Evolutionary conservation across 2,797 vertebrate genomes (phyloP).

Genomic region (Macrochelys suwanniensis): DNA sequence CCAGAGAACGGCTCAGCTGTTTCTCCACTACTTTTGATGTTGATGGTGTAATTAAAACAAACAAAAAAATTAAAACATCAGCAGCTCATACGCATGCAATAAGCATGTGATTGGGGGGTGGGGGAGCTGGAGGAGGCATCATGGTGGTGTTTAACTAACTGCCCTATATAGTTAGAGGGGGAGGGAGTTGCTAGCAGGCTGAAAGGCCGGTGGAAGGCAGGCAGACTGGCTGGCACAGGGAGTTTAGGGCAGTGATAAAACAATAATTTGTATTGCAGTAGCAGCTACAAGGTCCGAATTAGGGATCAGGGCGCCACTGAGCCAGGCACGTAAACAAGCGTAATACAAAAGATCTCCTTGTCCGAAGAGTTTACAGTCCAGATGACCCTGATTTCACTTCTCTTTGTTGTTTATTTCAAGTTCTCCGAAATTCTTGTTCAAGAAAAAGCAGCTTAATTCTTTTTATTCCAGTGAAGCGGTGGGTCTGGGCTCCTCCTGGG

Average conservation of each 20-base stretch:
- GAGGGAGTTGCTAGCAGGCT: neutral
- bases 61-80: neutral
- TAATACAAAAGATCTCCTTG: neutral
- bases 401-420: neutral
- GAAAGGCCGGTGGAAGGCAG: neutral
- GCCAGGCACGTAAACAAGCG: no score
- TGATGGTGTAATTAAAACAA: neutral
- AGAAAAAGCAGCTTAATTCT: neutral
- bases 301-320: neutral
- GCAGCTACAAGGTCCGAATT: neutral
- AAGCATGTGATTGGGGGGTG: neutral
- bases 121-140: neutral
- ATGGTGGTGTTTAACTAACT: neutral
- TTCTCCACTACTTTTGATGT: fast-evolving
- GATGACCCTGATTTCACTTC: neutral
- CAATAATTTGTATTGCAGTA: neutral
- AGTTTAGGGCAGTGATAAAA: neutral
- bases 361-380: neutral
- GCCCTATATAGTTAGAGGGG: neutral
- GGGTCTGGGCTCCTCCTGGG: neutral
- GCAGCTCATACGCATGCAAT: neutral
- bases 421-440: neutral
- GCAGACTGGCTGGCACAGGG: neutral
- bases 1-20: neutral
- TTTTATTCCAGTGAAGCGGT: neutral